Percentiles rank a stretch among this genome's conserved stretches.
phyloP scores from a whole-genome alignment of 1,140 invertebrate species.

The Ganaspis sp. region DNA sequence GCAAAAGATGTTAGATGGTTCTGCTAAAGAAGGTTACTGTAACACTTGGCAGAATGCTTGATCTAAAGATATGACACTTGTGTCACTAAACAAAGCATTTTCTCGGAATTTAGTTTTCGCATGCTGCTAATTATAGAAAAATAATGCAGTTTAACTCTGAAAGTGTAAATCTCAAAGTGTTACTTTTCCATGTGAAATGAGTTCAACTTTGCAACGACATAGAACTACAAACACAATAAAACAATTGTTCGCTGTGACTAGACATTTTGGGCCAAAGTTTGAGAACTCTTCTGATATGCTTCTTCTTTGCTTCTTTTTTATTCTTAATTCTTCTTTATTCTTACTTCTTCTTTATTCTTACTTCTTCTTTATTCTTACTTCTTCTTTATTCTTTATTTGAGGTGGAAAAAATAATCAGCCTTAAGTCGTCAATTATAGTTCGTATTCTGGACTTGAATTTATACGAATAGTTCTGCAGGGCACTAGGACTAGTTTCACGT shows the following conservation, averaged over 20 bases:
- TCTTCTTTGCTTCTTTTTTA: too few relatives aligned
- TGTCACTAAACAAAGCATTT: not conserved
- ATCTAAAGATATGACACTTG: not conserved
- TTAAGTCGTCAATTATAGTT: too few relatives aligned
- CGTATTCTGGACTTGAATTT: too few relatives aligned
- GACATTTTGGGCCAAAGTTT: not conserved
- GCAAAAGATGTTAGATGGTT: not conserved
- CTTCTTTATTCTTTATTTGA: too few relatives aligned
- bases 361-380: too few relatives aligned
- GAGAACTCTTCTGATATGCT: too few relatives aligned
- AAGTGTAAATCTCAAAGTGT: not conserved
- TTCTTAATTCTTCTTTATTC: too few relatives aligned
- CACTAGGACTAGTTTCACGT: too few relatives aligned
- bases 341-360: too few relatives aligned
- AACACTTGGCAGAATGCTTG: not conserved
- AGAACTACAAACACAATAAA: not conserved
- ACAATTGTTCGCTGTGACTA: not conserved
- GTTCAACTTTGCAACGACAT: not conserved
- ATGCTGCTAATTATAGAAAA: not conserved
- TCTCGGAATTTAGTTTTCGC: not conserved
- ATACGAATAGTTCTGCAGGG: too few relatives aligned
- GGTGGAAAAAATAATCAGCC: too few relatives aligned
- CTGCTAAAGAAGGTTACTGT: not conserved
- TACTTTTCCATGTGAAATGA: not conserved
- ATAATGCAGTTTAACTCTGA: not conserved